Evolutionary conservation across 2,113 vertebrate species (phyloP).

Genomic region (Cephalopterus ornatus): DNA sequence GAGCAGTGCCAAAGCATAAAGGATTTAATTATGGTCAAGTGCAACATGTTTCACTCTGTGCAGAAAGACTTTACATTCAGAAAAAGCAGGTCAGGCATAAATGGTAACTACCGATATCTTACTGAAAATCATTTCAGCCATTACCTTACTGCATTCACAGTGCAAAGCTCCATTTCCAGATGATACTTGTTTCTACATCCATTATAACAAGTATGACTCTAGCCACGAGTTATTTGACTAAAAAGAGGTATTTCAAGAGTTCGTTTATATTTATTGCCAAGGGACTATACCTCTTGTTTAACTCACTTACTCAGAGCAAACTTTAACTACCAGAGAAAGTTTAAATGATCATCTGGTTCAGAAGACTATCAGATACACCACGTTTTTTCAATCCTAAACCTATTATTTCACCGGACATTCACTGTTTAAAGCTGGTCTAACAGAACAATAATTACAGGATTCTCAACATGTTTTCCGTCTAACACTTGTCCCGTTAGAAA

Average conservation of each 20-base stretch:
- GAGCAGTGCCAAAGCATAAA: background rate
- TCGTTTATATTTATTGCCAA: background rate
- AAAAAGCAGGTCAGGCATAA: background rate
- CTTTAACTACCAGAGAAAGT: background rate
- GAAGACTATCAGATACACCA: background rate
- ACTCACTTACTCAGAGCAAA: background rate
- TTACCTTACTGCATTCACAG: background rate
- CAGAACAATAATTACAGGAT: background rate
- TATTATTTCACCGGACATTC: background rate
- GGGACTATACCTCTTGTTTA: background rate
- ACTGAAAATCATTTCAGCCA: background rate
- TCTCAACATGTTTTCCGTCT: background rate
- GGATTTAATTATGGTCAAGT: background rate
- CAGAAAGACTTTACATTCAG: background rate
- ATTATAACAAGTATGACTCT: background rate
- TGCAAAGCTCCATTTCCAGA: background rate
- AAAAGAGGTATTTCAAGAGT: background rate
- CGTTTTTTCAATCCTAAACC: background rate
- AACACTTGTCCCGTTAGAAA: background rate
- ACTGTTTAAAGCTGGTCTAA: background rate
- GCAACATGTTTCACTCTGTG: background rate
- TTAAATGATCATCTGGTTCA: background rate
- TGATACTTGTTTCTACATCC: background rate
- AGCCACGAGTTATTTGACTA: background rate
- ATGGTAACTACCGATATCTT: background rate